phyloP scores from a whole-genome alignment of 2,113 vertebrate genomes.

The Dromaius novaehollandiae region DNA sequence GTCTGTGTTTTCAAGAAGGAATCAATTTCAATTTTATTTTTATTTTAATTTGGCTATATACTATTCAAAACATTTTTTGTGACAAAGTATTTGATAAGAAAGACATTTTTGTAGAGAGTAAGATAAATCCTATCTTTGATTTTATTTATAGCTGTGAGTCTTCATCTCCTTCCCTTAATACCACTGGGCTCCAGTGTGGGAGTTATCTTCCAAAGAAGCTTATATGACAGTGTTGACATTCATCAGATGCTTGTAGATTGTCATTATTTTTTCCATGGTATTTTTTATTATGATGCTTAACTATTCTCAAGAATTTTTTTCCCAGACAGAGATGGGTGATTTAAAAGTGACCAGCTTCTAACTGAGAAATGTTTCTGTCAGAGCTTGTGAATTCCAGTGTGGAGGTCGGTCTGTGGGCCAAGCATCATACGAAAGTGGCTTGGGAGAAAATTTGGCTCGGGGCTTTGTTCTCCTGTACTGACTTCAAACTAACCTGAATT shows the following conservation, averaged over 20 bases:
- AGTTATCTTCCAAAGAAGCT: constrained; percentile 48
- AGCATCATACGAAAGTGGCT: not conserved
- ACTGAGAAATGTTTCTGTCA: not conserved
- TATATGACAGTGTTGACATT: not conserved
- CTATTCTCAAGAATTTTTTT: not conserved
- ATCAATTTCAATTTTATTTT: not conserved
- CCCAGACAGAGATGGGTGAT: not conserved
- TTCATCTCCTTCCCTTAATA: constrained; percentile 59
- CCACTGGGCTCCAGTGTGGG: not conserved
- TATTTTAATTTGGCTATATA: not conserved
- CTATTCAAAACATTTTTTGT: not conserved
- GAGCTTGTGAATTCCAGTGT: not conserved
- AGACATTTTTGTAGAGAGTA: not conserved
- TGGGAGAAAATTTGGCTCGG: not conserved
- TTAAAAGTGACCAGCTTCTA: not conserved
- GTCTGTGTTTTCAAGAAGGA: not conserved
- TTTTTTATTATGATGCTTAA: not conserved
- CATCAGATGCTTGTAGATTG: not conserved
- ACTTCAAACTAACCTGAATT: not conserved
- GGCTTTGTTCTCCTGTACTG: not conserved
- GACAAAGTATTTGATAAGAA: not conserved
- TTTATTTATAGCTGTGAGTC: constrained; percentile 17
- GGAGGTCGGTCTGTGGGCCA: not conserved
- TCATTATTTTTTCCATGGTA: not conserved
- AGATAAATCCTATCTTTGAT: constrained; percentile 6